Base-by-base conservation (phyloP, 2,797 vertebrate genomes). In the Semotilus atromaculatus region DNA sequence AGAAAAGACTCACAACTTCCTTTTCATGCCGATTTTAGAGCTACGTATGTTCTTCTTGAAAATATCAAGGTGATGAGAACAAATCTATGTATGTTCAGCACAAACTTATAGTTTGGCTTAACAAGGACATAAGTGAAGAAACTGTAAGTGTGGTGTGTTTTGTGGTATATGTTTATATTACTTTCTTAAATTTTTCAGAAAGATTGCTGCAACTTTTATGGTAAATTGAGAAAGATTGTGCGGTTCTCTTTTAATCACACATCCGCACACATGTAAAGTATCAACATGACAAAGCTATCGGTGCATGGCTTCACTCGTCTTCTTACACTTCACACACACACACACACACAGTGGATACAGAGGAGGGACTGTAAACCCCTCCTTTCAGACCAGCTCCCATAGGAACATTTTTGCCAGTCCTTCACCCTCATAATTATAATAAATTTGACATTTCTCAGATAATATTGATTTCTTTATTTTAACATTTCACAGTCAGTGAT, bases 381-480 rank as follows among this genome's bases (percentile, higher is more conserved):
- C 92, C 36, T 76, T 38, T 77, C 73, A 92, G 91, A 93, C 94
- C 95, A 94, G 95, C 93, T 93, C 94, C 96, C 95, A 93, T 87
- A 93, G 95, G 96, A 94, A 95, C 91, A 94, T 93, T 95, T 95
- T 96, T 85, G 95, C 95, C 95, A 96, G 95, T 96, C 83, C 96
- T 95, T 97, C 95, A 96, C 96, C 95, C 95, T 96, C 95, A 96
- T 97, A 96, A 97, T 97, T 97, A 96, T 96, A 97, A 97, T 97
- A 97, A 96, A 97, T 97, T 96, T 97, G 96, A 97, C 96, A 97
- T 96, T 96, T 97, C 96, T 96, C 96, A 96, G 96, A 97, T 97
- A 96, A 95, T 97, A 97, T 97, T 96, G 97, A 97, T 97, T 96
- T 96, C 95, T 96, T 96, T 96, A 97, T 97, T 97, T 97, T 97